These are phyloP conservation scores for Rousettus madagascariensis DNA, from an alignment of 2,797 vertebrate genomes.

Conservation along the genomic window DNA sequence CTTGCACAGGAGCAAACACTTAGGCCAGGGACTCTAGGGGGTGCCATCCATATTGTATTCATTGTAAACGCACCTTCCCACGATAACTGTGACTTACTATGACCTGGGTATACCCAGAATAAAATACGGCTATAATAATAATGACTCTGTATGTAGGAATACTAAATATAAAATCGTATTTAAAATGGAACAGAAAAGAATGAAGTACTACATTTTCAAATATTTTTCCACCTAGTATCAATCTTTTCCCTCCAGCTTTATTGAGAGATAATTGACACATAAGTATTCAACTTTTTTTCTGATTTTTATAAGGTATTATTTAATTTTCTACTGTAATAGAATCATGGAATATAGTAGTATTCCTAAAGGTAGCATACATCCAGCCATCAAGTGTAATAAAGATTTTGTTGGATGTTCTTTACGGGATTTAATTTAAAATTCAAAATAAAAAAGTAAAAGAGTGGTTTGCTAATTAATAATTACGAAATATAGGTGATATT, in stretches of 20 bases:
- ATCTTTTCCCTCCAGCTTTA: not conserved
- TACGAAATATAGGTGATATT: constrained; percentile 19
- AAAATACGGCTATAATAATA: constrained; percentile 27
- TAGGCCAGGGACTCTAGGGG: not conserved
- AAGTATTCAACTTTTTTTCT: not conserved
- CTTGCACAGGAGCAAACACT: not conserved
- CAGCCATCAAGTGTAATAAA: not conserved
- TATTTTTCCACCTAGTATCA: not conserved
- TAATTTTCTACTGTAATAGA: constrained; percentile 38
- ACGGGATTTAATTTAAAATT: constrained; percentile 55
- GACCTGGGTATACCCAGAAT: not conserved
- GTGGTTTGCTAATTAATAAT: constrained; percentile 62
- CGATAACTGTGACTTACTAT: not conserved
- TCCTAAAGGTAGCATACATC: not conserved
- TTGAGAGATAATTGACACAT: not conserved
- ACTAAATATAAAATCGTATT: not conserved
- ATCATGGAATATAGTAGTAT: not conserved
- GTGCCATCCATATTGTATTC: not conserved
- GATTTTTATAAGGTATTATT: constrained; percentile 15
- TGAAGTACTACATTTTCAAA: not conserved
- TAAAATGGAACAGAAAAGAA: constrained; percentile 31
- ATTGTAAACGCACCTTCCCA: not conserved
- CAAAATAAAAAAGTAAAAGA: constrained; percentile 54
- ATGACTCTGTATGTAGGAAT: constrained; percentile 8
- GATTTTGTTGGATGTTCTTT: constrained; percentile 28